A percentile compares a stretch with the other conserved stretches of the same genome.
These are phyloP conservation scores for Adela reaumurella DNA, from an alignment of 2,888 invertebrate genomes.

Conservation along the genomic window DNA sequence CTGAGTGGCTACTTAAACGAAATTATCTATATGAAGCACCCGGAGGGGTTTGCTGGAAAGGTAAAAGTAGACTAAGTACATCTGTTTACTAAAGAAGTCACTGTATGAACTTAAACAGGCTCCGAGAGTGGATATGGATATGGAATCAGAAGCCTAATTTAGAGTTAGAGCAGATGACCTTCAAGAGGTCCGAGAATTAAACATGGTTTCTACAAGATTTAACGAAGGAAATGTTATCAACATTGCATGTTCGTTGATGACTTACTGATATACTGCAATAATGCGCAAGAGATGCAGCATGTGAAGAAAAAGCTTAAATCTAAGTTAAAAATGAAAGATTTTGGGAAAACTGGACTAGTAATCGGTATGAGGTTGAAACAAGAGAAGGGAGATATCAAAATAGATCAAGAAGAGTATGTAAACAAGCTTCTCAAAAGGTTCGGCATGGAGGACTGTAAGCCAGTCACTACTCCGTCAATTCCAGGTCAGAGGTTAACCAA, in stretches of 20 bases:
- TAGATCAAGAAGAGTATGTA: slow-evolving; percentile 5
- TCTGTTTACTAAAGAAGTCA: slow-evolving; percentile 4
- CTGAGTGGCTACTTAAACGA: neutral
- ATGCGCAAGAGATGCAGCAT: neutral
- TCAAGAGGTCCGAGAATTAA: slow-evolving; percentile 2
- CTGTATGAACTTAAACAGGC: slow-evolving; percentile 5
- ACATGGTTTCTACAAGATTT: slow-evolving; percentile 3
- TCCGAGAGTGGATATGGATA: slow-evolving; percentile 2
- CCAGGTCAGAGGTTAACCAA: neutral
- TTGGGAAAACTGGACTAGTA: slow-evolving; percentile 1
- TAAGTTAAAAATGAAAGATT: slow-evolving; percentile 4
- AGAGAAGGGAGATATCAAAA: slow-evolving; percentile 1
- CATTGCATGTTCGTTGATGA: slow-evolving; percentile 5
- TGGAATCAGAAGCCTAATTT: slow-evolving; percentile 4
- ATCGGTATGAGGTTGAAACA: slow-evolving; percentile 4
- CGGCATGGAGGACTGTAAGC: slow-evolving; percentile 4
- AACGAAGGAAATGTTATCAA: neutral
- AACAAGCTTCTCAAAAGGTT: slow-evolving; percentile 4
- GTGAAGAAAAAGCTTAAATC: slow-evolving; percentile 1
- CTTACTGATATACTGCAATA: slow-evolving; percentile 6
- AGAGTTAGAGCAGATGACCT: slow-evolving; percentile 1
- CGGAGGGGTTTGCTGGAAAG: neutral
- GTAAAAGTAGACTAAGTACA: slow-evolving; percentile 1
- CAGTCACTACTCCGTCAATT: neutral
- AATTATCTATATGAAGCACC: neutral